Conservation (phyloP, 2,113 vertebrate species). For the Rhinoptilus africanus region DNA sequence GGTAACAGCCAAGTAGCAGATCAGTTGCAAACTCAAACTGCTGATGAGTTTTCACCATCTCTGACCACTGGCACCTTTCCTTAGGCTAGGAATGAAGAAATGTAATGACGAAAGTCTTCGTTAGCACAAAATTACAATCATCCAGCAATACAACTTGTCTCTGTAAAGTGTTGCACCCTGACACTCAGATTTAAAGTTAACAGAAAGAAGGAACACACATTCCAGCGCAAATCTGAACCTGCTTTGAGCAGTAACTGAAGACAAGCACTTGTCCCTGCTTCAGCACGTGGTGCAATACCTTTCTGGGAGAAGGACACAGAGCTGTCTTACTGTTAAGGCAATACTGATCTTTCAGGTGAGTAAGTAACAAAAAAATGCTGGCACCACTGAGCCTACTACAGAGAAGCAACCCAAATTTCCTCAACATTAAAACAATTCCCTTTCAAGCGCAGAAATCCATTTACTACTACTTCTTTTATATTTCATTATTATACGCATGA, state of each 20-base stretch:
- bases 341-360: background rate
- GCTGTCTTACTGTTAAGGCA: background rate
- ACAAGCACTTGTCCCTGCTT: background rate
- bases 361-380: background rate
- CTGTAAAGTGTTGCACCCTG: background rate
- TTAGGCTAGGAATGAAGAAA: background rate
- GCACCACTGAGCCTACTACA: background rate
- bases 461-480: background rate
- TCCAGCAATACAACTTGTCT: background rate
- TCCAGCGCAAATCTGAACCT: background rate
- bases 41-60: background rate
- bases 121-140: background rate
- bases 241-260: background rate
- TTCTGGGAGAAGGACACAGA: background rate
- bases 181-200: background rate
- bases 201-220: fast-evolving
- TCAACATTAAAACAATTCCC: background rate
- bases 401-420: background rate
- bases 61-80: background rate
- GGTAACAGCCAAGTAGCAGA: background rate
- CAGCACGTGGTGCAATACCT: background rate
- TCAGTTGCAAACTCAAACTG: background rate
- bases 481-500: background rate
- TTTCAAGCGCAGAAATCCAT: background rate
- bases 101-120: background rate